Conservation (phyloP, 2,888 invertebrate species). For the Quadroppia sp. region DNA sequence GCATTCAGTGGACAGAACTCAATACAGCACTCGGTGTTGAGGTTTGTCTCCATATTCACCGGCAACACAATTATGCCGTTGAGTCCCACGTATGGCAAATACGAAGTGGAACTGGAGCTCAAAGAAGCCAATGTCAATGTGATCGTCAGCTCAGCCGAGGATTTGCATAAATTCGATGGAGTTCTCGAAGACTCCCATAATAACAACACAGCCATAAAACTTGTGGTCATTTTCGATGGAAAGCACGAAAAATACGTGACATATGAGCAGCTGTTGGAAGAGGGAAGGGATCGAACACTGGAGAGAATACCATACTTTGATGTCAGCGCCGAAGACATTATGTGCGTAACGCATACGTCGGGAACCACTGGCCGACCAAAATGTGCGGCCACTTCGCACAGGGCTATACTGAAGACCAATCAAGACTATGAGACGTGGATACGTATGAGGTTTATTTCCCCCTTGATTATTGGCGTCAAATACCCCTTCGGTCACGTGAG, state of each 20-base stretch:
- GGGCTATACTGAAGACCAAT: background rate
- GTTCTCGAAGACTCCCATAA: background rate
- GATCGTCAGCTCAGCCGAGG: background rate
- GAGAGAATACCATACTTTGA: conserved; percentile 9
- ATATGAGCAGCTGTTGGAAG: background rate
- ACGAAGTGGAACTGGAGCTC: background rate
- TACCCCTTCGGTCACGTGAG: background rate
- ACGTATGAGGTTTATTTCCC: background rate
- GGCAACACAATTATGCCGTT: conserved; percentile 13
- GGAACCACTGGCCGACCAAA: conserved; percentile 15
- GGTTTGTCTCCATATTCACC: conserved; percentile 9
- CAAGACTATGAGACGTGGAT: too few relatives aligned
- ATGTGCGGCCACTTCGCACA: conserved; percentile 4
- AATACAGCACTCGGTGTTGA: conserved; percentile 27
- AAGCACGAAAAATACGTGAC: background rate
- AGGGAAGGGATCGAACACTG: conserved; percentile 17
- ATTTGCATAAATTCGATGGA: background rate
- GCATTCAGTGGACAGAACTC: conserved; percentile 14
- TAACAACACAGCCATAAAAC: background rate
- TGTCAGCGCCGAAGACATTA: background rate
- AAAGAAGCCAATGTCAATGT: background rate
- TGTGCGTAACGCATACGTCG: background rate
- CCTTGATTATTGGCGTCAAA: background rate
- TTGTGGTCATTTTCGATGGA: background rate
- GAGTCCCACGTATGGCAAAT: background rate